Conservation (phyloP, 2,113 vertebrate genomes). For the Eonycteris spelaea region DNA sequence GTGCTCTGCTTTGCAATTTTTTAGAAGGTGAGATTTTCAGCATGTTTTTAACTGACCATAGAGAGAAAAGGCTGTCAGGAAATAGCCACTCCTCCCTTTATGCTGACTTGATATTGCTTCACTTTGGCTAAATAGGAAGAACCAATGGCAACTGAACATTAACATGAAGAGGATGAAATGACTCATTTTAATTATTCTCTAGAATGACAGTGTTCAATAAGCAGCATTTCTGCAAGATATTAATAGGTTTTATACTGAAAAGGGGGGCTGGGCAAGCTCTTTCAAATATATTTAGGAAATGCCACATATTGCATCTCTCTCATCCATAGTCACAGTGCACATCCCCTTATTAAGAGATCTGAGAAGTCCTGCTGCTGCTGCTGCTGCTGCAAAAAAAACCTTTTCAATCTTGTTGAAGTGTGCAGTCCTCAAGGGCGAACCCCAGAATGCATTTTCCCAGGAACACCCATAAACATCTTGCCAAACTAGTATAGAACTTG, state of each 20-base stretch:
- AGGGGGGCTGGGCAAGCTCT: background rate
- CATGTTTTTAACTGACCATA: slow-evolving; percentile 41
- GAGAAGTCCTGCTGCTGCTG: background rate
- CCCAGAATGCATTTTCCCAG: background rate
- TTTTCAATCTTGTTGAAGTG: background rate
- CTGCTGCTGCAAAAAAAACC: too few species aligned
- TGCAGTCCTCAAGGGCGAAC: background rate
- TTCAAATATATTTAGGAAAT: background rate
- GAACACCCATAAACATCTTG: background rate
- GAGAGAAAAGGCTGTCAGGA: slow-evolving; percentile 51
- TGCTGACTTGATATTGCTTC: slow-evolving; percentile 35
- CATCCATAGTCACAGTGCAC: background rate
- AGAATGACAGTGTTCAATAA: slow-evolving; percentile 40
- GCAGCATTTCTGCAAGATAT: background rate
- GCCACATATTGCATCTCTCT: background rate
- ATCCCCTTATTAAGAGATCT: background rate
- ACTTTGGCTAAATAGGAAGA: slow-evolving; percentile 45
- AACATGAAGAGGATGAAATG: slow-evolving; percentile 53
- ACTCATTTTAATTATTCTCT: slow-evolving; percentile 66
- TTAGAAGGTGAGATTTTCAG: slow-evolving; percentile 44
- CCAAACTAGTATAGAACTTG: background rate
- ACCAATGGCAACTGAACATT: slow-evolving; percentile 20
- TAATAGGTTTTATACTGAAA: background rate
- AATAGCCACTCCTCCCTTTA: slow-evolving; percentile 56
- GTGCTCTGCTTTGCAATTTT: background rate